Evolutionary conservation across 2,888 invertebrate species (phyloP).

Genomic region (Acleris cristana): DNA sequence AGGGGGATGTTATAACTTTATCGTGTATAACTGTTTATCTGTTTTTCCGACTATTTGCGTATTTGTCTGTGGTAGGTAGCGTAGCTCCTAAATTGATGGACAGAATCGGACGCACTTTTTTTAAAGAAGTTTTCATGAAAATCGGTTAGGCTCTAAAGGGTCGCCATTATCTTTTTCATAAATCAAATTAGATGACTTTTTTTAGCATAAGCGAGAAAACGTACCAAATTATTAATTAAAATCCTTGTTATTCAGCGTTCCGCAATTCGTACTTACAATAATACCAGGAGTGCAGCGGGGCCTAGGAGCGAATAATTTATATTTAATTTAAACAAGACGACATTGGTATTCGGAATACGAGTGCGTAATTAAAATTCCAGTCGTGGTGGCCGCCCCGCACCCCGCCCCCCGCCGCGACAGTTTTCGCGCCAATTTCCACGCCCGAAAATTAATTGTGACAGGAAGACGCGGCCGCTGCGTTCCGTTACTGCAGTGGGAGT

Average conservation of each 20-base stretch:
- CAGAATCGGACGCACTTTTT: too few species aligned
- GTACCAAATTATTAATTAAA: slow-evolving; percentile 64
- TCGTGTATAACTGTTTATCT: too few species aligned
- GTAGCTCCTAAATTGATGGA: too few species aligned
- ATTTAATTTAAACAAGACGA: slow-evolving; percentile 84
- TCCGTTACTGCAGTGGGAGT: slow-evolving; percentile 69
- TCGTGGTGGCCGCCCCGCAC: slow-evolving; percentile 70
- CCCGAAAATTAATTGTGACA: slow-evolving; percentile 84
- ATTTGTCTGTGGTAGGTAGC: too few species aligned
- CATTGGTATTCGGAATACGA: slow-evolving; percentile 84
- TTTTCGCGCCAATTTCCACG: slow-evolving; percentile 84
- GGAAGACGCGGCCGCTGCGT: slow-evolving; percentile 80
- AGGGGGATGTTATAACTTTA: too few species aligned
- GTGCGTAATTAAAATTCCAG: slow-evolving; percentile 84
- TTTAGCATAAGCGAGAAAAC: slow-evolving; percentile 10
- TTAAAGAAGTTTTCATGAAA: too few species aligned
- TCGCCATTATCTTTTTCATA: too few species aligned
- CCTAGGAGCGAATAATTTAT: slow-evolving; percentile 83
- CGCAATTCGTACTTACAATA: slow-evolving; percentile 52
- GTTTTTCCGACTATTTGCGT: too few species aligned
- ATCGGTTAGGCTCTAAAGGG: too few species aligned
- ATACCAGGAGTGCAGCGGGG: slow-evolving; percentile 74
- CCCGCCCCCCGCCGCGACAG: slow-evolving; percentile 69
- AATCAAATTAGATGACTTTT: slow-evolving; percentile 20
- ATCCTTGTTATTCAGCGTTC: slow-evolving; percentile 73